A percentile compares a stretch with the other conserved stretches of the same genome.
Conservation (phyloP, 2,113 vertebrate species). For the Tragelaphus strepsiceros region DNA sequence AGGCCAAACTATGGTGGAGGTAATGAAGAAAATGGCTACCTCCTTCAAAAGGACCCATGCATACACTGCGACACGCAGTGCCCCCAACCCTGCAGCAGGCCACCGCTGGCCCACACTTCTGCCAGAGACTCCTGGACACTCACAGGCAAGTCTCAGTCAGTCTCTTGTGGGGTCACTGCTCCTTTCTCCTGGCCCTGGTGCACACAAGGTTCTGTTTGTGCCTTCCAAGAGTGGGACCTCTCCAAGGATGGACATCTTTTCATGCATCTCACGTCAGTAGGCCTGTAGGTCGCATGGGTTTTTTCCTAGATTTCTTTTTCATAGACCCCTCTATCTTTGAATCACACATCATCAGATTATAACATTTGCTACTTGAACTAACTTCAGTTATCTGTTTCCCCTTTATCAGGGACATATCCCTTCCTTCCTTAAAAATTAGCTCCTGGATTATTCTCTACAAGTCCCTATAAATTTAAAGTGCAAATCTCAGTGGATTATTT, state of each 20-base stretch:
- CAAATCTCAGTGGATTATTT: not conserved
- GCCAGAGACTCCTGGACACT: not conserved
- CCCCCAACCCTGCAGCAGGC: not conserved
- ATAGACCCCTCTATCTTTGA: not conserved
- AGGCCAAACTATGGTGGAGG: not conserved
- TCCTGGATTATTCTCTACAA: not conserved
- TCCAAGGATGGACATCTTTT: not conserved
- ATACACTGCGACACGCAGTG: not conserved
- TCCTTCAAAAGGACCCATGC: not conserved
- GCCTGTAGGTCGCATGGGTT: fast-evolving
- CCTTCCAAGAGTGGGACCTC: not conserved
- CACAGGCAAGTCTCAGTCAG: not conserved
- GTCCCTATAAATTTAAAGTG: not conserved
- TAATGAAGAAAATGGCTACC: not conserved
- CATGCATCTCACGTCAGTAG: not conserved
- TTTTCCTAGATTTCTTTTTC: not conserved
- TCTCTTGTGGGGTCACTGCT: not conserved
- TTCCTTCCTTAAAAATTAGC: not conserved
- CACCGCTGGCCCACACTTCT: not conserved
- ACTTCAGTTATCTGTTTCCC: not conserved
- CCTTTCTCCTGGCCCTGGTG: not conserved
- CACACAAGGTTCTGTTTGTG: not conserved
- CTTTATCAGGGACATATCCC: not conserved
- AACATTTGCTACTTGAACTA: not conserved
- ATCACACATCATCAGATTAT: not conserved